Percentiles rank a stretch among this genome's conserved stretches.
Conservation (phyloP, 2,888 invertebrate species). For the Tetragonisca angustula region DNA sequence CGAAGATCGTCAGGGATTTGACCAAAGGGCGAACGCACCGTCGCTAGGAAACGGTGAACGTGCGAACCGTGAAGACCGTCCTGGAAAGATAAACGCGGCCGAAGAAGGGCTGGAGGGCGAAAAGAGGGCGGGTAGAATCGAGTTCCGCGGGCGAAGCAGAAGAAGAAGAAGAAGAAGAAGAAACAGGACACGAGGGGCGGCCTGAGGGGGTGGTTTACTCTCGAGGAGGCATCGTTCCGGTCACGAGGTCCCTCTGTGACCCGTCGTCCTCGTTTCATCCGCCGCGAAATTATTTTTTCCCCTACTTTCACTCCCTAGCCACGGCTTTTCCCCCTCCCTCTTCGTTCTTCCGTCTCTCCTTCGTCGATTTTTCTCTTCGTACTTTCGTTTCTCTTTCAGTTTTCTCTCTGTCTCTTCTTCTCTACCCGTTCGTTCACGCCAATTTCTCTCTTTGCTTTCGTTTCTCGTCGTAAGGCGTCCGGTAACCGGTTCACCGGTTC, state of each 20-base stretch:
- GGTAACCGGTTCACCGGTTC: slow-evolving; percentile 13
- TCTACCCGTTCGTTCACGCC: not conserved
- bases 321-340: not conserved
- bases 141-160: slow-evolving; percentile 32
- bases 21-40: slow-evolving; percentile 1
- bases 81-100: slow-evolving; percentile 50
- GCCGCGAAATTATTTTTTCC: slow-evolving; percentile 51
- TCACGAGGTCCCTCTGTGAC: slow-evolving; percentile 55
- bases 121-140: slow-evolving; percentile 38
- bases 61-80: slow-evolving; percentile 8
- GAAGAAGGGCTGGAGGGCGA: slow-evolving; percentile 14
- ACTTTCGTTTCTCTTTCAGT: not conserved
- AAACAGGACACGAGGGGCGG: slow-evolving; percentile 1
- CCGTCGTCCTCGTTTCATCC: slow-evolving; percentile 56
- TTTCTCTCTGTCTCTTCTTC: not conserved
- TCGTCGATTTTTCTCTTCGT: not conserved
- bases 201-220: slow-evolving; percentile 44
- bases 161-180: slow-evolving; percentile 13
- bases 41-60: not conserved
- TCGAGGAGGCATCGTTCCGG: slow-evolving; percentile 67
- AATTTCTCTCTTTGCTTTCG: not conserved
- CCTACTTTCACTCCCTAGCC: slow-evolving; percentile 2
- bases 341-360: not conserved
- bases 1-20: slow-evolving; percentile 6
- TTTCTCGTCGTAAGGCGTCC: not conserved